Percentiles rank a stretch among this genome's conserved stretches.
Conservation (phyloP, 1,140 invertebrate genomes). For the Drosophila carrolli region DNA sequence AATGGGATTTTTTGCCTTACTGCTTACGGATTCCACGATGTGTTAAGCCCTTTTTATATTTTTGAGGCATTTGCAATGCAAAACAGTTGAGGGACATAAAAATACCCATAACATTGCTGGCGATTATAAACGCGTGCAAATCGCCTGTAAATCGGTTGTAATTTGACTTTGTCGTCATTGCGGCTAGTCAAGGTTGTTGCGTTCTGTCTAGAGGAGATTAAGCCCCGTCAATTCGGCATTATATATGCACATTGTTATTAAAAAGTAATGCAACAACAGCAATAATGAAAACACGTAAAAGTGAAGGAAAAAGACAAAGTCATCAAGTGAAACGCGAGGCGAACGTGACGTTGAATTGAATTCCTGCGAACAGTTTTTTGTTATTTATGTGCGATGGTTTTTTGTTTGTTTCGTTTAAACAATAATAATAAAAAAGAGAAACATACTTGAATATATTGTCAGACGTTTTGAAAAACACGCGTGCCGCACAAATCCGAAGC, state of each 20-base stretch:
- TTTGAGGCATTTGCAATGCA: conserved; percentile 4
- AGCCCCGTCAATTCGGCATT: conserved; percentile 40
- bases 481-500: conserved; percentile 29
- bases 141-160: conserved; percentile 32
- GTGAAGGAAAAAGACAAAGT: conserved; percentile 45
- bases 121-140: conserved; percentile 39
- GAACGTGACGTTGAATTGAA: conserved; percentile 77
- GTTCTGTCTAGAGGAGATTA: conserved; percentile 23
- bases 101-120: conserved; percentile 3
- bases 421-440: conserved; percentile 40
- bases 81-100: conserved; percentile 9
- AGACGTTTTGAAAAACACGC: conserved; percentile 35
- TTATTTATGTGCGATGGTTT: conserved; percentile 29
- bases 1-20: too few species aligned
- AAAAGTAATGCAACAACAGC: conserved; percentile 28
- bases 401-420: conserved; percentile 33
- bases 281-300: conserved; percentile 59
- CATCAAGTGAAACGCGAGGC: conserved; percentile 55
- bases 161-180: conserved; percentile 35
- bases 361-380: conserved; percentile 58
- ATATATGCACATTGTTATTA: conserved; percentile 43
- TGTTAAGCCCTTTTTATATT: background rate
- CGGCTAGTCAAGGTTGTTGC: conserved; percentile 23
- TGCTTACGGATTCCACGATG: background rate
- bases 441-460: conserved; percentile 15